phyloP scores from a whole-genome alignment of 2,113 vertebrate species.

The Perca fluviatilis region DNA sequence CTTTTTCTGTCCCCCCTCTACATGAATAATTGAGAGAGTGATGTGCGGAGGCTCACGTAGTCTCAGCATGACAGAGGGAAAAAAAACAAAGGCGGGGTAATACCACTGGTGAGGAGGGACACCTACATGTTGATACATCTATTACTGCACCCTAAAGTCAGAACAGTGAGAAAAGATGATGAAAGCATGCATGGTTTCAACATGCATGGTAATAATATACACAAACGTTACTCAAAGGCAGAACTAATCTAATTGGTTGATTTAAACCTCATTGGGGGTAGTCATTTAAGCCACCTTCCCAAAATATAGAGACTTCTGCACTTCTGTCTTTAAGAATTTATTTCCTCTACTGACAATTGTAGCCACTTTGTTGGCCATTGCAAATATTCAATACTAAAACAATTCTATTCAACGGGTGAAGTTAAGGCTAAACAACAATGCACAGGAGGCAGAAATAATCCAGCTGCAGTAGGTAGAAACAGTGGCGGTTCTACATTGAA shows the following conservation, averaged over 20 bases:
- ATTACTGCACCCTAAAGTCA: not conserved
- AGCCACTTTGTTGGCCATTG: too few species aligned
- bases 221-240: not conserved
- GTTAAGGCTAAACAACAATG: too few species aligned
- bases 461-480: too few species aligned
- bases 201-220: not conserved
- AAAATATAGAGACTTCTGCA: too few species aligned
- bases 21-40: slow-evolving; percentile 22
- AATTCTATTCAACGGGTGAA: too few species aligned
- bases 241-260: not conserved
- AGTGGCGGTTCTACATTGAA: too few species aligned
- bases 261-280: not conserved
- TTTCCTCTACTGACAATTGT: too few species aligned
- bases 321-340: too few species aligned
- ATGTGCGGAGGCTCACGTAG: slow-evolving; percentile 65
- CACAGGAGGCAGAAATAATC: too few species aligned
- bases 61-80: slow-evolving; percentile 17
- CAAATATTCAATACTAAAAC: too few species aligned
- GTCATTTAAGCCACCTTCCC: too few species aligned
- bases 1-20: not conserved
- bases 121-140: not conserved
- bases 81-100: not conserved
- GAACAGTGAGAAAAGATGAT: not conserved
- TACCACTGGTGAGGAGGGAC: not conserved
- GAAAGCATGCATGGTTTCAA: not conserved